Conservation (phyloP, 2,113 vertebrate genomes). For the Tympanuchus pallidicinctus region DNA sequence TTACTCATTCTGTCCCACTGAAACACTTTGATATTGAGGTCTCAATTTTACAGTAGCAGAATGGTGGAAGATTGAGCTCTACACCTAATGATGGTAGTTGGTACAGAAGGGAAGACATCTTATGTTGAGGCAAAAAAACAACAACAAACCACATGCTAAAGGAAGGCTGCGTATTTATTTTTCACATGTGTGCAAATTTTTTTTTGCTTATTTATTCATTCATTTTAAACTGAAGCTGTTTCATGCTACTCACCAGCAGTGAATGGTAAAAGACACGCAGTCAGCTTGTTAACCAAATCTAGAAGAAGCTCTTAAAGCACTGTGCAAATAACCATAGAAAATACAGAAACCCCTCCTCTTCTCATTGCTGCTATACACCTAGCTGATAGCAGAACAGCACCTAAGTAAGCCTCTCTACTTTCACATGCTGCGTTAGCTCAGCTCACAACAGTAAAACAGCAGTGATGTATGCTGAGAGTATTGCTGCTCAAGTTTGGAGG, state of each 20-base stretch:
- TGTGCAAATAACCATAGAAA: background rate
- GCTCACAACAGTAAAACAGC: background rate
- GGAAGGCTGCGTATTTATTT: rapidly evolving
- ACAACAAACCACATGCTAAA: background rate
- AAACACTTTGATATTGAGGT: background rate
- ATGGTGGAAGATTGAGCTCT: background rate
- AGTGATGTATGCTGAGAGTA: rapidly evolving
- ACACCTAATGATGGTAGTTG: background rate
- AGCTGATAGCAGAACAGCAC: background rate
- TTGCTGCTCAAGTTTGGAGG: background rate
- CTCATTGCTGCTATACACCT: background rate
- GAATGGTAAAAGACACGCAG: background rate
- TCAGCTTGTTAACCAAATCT: background rate
- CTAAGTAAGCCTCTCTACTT: background rate
- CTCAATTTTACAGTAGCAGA: background rate
- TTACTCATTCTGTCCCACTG: background rate
- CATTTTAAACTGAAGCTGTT: background rate
- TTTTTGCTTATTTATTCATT: background rate
- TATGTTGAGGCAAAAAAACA: background rate
- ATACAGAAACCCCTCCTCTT: background rate
- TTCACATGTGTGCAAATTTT: background rate
- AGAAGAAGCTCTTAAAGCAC: background rate
- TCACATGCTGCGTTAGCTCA: background rate
- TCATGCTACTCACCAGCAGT: background rate
- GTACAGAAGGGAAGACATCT: background rate